These are phyloP conservation scores for Hylyphantes graminicola DNA, from an alignment of 1,140 invertebrate genomes.

Conservation along the genomic window DNA sequence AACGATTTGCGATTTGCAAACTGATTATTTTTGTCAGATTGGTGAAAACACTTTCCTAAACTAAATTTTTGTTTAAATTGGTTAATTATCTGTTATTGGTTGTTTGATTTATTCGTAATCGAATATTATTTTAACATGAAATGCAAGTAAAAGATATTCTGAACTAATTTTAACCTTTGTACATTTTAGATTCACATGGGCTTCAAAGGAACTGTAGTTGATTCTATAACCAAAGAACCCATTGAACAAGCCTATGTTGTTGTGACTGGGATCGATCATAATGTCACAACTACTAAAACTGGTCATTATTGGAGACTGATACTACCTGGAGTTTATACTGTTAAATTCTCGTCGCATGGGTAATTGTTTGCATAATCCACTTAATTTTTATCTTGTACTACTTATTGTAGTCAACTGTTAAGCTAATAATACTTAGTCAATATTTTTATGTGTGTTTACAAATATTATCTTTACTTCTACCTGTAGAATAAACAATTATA, in stretches of 20 bases:
- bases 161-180: not conserved
- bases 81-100: no score
- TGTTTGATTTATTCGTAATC: no score
- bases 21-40: no score
- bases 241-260: constrained; percentile 61
- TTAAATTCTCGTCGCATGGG: constrained; percentile 80
- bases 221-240: constrained; percentile 61
- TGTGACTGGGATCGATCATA: constrained; percentile 72
- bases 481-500: not conserved
- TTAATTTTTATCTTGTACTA: constrained; percentile 25
- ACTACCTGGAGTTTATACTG: constrained; percentile 81
- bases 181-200: constrained; percentile 78
- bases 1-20: no score
- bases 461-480: no score
- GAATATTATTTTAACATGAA: not conserved
- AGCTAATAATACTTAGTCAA: no score
- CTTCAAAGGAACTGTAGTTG: constrained; percentile 75
- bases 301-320: constrained; percentile 91
- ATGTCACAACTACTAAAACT: constrained; percentile 78
- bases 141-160: not conserved
- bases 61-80: no score
- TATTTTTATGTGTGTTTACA: no score
- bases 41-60: no score
- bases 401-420: not conserved
- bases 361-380: constrained; percentile 67